Conservation (phyloP, 92 coral and sea anemone genomes). For the Phymanthus crucifer region DNA sequence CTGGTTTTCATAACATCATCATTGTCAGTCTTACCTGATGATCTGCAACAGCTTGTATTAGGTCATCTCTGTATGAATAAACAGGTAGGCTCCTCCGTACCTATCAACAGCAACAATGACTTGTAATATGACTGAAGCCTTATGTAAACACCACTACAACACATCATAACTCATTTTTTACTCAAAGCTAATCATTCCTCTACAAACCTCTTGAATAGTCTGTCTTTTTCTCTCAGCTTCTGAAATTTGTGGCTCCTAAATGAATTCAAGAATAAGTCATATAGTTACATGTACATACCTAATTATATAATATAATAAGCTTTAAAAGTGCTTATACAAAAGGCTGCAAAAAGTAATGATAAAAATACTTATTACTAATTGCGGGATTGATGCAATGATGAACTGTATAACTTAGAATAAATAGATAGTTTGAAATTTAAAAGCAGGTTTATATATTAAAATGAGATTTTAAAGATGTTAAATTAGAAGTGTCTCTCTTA, state of each 20-base stretch:
- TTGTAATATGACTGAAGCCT: too few species aligned
- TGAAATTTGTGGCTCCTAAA: constrained; percentile 88
- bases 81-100: constrained; percentile 92
- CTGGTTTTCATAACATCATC: too few species aligned
- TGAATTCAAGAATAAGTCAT: neutral
- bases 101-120: constrained; percentile 37
- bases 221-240: constrained; percentile 76
- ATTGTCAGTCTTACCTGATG: constrained; percentile 99
- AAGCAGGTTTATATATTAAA: too few species aligned
- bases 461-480: too few species aligned
- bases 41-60: constrained; percentile 82
- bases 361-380: too few species aligned
- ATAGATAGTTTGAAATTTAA: too few species aligned
- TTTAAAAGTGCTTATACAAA: too few species aligned
- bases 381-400: too few species aligned
- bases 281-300: neutral
- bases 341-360: too few species aligned
- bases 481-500: too few species aligned
- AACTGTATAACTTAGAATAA: too few species aligned
- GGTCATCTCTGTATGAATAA: constrained; percentile 79
- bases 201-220: constrained; percentile 84
- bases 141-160: too few species aligned
- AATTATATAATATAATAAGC: neutral
- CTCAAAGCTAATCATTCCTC: neutral
- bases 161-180: neutral